Conservation (phyloP, 2,888 invertebrate genomes). For the Sinotaia quadrata region DNA sequence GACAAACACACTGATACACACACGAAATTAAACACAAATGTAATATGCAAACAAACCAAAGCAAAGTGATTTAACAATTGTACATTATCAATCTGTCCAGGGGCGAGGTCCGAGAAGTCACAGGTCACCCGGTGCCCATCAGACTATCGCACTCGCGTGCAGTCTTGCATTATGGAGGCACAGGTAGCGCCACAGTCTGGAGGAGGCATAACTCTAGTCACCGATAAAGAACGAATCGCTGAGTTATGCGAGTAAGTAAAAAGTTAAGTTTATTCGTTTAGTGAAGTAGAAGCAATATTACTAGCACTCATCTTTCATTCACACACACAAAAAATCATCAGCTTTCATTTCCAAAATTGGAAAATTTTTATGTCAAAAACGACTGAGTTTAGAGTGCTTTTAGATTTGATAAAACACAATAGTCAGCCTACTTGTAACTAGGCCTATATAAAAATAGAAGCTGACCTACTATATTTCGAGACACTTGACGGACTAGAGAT, state of each 20-base stretch:
- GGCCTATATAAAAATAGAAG: neutral
- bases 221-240: conserved; percentile 31
- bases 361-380: neutral
- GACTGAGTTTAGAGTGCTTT: neutral
- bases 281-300: no score
- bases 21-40: no score
- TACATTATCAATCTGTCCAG: no score
- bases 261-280: no score
- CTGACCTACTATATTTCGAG: neutral
- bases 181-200: conserved; percentile 39
- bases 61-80: no score
- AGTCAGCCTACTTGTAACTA: neutral
- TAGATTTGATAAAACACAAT: neutral
- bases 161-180: conserved; percentile 38
- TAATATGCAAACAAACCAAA: no score
- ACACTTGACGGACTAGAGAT: neutral
- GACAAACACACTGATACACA: no score
- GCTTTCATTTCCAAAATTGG: neutral
- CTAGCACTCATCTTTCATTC: neutral
- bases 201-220: conserved; percentile 32
- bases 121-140: conserved; percentile 27
- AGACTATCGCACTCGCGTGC: conserved; percentile 35
- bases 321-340: neutral
- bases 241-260: conserved; percentile 36
- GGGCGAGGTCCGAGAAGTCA: neutral